Base-by-base conservation (phyloP, 2,797 vertebrate genomes). In the Syngnathus acus region DNA sequence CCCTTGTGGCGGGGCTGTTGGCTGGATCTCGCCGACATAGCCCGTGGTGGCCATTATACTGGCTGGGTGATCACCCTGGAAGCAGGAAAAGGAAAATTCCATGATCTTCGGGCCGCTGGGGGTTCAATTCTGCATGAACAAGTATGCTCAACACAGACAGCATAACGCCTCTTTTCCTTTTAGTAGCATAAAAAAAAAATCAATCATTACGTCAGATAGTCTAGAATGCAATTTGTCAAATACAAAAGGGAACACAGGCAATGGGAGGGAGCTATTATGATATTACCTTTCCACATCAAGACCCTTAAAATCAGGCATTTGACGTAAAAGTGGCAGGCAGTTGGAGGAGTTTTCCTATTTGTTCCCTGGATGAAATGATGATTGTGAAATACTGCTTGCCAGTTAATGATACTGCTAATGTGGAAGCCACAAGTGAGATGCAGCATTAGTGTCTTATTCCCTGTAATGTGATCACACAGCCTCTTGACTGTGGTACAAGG, bases 31-130 rank as follows among this genome's bases (percentile, higher is more conserved):
- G 39, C 93, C 90, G 74, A 93, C 92, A 5, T 95, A 97, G 69
- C 91, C 92, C 91, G 94, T 92, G 78, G 94, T 96, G 89, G 95
- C 94, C 95, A 96, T 97, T 80, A 79, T 86, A 84, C 78, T 68
- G 80, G 55, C 72, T 82, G 73, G 73, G 68, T 77, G 68, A 83
- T 45, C 84, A 86, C 82, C 77, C 84, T 83, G 48, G 21, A 14
- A 64, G 69, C 54, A 72, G 68, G 21, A 70, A 72, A 65, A 32
- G 32, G 32, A 32, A n/a, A 68, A 47, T n/a, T 26, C 1, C 7
- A 32, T 16, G 17, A 62, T 45, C 21, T 45, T 43, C 21, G 14
- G 21, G 21, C 45, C 26, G 60, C 1, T 47, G 5, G 17, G n/a
- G 43, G 7, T 19, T 59, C 5, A 21, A 13, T 55, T 60, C 9